These are phyloP conservation scores for Chelon auratus DNA, from an alignment of 2,797 vertebrate species.

Conservation along the genomic window DNA sequence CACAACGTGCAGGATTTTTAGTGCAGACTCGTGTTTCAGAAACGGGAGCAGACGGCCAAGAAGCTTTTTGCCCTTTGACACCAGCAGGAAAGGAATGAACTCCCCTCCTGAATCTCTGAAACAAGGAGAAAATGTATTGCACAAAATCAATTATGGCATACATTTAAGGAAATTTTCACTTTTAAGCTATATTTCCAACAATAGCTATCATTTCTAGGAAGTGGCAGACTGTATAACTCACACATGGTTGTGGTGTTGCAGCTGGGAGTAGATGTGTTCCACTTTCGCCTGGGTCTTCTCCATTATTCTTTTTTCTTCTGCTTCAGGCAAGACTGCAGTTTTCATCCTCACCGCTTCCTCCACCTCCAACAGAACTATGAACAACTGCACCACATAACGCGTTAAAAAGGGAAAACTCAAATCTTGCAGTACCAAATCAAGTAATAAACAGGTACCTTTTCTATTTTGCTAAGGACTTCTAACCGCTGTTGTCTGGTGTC, in stretches of 20 bases:
- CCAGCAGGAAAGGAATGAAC: conserved; percentile 90
- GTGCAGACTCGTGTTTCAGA: conserved; percentile 80
- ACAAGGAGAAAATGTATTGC: neutral
- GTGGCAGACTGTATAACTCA: conserved; percentile 68
- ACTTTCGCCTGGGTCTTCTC: conserved; percentile 84
- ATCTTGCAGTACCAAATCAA: neutral
- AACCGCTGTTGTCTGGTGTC: conserved; percentile 87
- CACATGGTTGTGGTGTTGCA: conserved; percentile 82
- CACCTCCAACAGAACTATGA: conserved; percentile 88
- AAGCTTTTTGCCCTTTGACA: conserved; percentile 92
- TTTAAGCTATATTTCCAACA: no score
- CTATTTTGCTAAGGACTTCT: conserved; percentile 87
- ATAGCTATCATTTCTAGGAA: no score
- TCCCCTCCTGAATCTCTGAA: conserved; percentile 88
- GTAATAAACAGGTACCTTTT: conserved; percentile 85
- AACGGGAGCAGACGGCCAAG: conserved; percentile 88
- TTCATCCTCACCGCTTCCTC: conserved; percentile 87
- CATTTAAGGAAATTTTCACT: no score
- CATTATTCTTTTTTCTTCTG: conserved; percentile 70
- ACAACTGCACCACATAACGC: conserved; percentile 82
- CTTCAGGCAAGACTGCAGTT: conserved; percentile 64
- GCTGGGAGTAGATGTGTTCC: conserved; percentile 86
- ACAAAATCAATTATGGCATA: neutral
- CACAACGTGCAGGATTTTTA: conserved; percentile 84
- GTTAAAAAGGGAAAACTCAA: fast-evolving